phyloP scores from a whole-genome alignment of 1,140 invertebrate species.

The Limonius californicus region DNA sequence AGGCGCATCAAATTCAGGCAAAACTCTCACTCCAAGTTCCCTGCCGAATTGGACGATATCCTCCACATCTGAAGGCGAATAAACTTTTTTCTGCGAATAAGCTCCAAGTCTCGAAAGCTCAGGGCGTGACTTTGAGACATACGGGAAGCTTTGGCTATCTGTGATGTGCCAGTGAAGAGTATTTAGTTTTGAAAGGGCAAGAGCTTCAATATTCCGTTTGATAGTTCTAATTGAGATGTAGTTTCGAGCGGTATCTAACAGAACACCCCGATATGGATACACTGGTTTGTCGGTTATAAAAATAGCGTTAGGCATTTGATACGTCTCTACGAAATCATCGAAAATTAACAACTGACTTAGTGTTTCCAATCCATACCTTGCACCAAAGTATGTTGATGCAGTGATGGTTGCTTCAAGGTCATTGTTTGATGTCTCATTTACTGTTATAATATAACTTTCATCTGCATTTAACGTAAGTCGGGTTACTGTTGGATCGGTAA shows the following conservation, averaged over 20 bases:
- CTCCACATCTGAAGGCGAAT: constrained; percentile 64
- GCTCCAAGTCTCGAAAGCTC: constrained; percentile 60
- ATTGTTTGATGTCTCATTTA: no score
- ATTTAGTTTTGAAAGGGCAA: constrained; percentile 79
- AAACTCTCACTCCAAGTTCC: constrained; percentile 66
- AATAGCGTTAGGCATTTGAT: constrained; percentile 58
- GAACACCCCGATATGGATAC: constrained; percentile 66
- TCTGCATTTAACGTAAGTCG: no score
- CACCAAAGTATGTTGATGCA: constrained; percentile 66
- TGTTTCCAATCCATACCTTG: constrained; percentile 72
- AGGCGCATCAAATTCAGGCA: constrained; percentile 81
- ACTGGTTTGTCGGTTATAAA: constrained; percentile 63
- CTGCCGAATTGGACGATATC: constrained; percentile 68
- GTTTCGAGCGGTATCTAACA: constrained; percentile 74
- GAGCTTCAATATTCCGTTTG: constrained; percentile 69
- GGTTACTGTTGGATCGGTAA: no score
- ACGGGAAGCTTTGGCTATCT: constrained; percentile 81
- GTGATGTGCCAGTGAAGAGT: constrained; percentile 84
- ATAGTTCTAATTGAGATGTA: constrained; percentile 64
- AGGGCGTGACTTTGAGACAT: constrained; percentile 67
- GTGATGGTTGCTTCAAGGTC: constrained; percentile 57
- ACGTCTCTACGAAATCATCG: constrained; percentile 51
- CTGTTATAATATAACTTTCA: no score
- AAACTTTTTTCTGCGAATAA: constrained; percentile 64
- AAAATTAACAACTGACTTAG: constrained; percentile 70